phyloP scores from a whole-genome alignment of 2,888 invertebrate species.

The Troides helena region DNA sequence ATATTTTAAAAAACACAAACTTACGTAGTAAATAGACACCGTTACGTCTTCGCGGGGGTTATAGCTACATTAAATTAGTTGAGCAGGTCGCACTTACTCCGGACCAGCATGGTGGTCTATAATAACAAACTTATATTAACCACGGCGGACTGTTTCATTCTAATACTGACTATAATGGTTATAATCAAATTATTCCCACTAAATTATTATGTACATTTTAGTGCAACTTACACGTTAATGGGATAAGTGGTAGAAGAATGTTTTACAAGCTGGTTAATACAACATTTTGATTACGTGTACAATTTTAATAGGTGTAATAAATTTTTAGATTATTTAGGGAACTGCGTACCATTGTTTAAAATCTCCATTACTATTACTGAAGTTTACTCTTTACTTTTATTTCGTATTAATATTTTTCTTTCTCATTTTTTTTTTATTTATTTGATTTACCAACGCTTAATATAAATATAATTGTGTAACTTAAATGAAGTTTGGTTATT shows the following conservation, averaged over 20 bases:
- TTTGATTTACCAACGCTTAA: too few relatives aligned
- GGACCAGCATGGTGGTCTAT: slow-evolving; percentile 65
- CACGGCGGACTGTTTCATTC: background rate
- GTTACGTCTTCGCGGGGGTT: slow-evolving; percentile 68
- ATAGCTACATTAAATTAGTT: slow-evolving; percentile 39
- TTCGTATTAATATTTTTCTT: too few relatives aligned
- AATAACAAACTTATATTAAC: slow-evolving; percentile 59
- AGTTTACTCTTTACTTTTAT: too few relatives aligned
- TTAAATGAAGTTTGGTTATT: too few relatives aligned
- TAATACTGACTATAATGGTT: slow-evolving; percentile 12
- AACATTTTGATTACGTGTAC: slow-evolving; percentile 2
- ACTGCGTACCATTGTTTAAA: background rate
- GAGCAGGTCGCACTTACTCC: slow-evolving; percentile 38
- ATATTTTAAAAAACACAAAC: slow-evolving; percentile 69
- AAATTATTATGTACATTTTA: slow-evolving; percentile 19
- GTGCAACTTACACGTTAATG: slow-evolving; percentile 12
- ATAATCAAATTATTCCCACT: slow-evolving; percentile 20
- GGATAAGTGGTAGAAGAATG: slow-evolving; percentile 16
- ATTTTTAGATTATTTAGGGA: background rate
- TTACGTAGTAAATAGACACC: slow-evolving; percentile 55
- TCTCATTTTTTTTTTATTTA: too few relatives aligned
- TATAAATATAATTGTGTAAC: too few relatives aligned
- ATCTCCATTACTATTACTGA: too few relatives aligned
- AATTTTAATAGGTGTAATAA: background rate
- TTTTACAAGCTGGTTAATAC: slow-evolving; percentile 1